Conservation (phyloP, 2,113 vertebrate species). For the Centropristis striata region DNA sequence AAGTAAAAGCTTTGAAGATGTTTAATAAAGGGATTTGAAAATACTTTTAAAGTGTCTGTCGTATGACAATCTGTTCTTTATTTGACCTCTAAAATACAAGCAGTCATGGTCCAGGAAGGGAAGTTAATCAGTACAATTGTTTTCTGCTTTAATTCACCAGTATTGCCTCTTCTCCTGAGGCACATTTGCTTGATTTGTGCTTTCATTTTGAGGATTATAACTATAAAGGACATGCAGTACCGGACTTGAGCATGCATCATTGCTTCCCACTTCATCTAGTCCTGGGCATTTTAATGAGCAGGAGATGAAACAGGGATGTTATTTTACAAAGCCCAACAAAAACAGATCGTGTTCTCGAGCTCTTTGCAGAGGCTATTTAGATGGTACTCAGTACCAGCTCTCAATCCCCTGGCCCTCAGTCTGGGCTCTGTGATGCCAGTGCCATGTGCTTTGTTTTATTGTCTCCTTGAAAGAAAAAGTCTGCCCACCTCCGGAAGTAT, state of each 20-base stretch:
- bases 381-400: slow-evolving; percentile 21
- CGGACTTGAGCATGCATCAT: neutral
- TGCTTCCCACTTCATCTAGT: slow-evolving; percentile 52
- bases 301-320: slow-evolving; percentile 49
- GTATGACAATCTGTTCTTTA: neutral
- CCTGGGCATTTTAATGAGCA: slow-evolving; percentile 61
- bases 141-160: slow-evolving; percentile 43
- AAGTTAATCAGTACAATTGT: slow-evolving; percentile 45
- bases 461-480: slow-evolving; percentile 43
- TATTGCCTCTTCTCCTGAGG: slow-evolving; percentile 18
- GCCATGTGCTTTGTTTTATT: slow-evolving; percentile 58
- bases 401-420: slow-evolving; percentile 46
- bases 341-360: slow-evolving; percentile 56
- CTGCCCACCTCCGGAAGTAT: slow-evolving; percentile 49
- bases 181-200: slow-evolving; percentile 57
- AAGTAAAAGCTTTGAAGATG: slow-evolving; percentile 70
- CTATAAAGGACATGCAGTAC: slow-evolving; percentile 20
- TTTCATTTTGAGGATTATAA: slow-evolving; percentile 48
- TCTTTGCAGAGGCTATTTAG: slow-evolving; percentile 43
- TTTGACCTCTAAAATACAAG: slow-evolving; percentile 19
- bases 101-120: slow-evolving; percentile 28
- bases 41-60: slow-evolving; percentile 22
- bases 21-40: slow-evolving; percentile 75
- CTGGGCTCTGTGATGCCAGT: slow-evolving; percentile 30
- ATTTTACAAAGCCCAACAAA: slow-evolving; percentile 46